These are phyloP conservation scores for Crotalus horridus DNA, from an alignment of 2,113 vertebrate genomes.

Conservation along the genomic window DNA sequence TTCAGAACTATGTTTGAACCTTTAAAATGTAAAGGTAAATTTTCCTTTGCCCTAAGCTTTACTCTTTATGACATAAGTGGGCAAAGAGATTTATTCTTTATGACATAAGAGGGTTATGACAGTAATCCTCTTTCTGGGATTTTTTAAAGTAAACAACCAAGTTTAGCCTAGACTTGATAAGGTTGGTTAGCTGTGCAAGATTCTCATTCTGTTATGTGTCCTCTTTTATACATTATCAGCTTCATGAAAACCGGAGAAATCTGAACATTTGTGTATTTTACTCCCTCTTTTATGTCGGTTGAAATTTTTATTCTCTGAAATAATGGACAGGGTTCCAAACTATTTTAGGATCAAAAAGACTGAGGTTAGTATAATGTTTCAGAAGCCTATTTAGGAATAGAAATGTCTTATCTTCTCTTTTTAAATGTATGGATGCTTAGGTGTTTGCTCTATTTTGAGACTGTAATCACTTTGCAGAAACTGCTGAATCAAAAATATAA, in stretches of 20 bases:
- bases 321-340: neutral
- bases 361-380: neutral
- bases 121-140: neutral
- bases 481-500: neutral
- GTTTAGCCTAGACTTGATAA: conserved; percentile 17
- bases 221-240: conserved; percentile 39
- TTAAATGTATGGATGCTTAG: neutral
- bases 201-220: conserved; percentile 38
- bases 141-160: neutral
- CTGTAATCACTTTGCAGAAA: neutral
- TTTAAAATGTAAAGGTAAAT: neutral
- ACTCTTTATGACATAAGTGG: neutral
- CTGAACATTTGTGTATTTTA: neutral
- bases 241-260: conserved; percentile 6
- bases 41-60: neutral
- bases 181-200: conserved; percentile 27
- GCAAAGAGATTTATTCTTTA: neutral
- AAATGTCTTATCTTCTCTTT: neutral
- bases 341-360: neutral
- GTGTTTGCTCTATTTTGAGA: neutral
- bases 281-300: neutral
- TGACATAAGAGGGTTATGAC: neutral
- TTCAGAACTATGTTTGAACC: conserved; percentile 16
- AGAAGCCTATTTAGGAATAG: neutral
- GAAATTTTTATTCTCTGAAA: neutral